Percentiles rank a stretch among this genome's conserved stretches.
phyloP scores from a whole-genome alignment of 92 coral and sea anemone genomes.

The Actinostola sp. region DNA sequence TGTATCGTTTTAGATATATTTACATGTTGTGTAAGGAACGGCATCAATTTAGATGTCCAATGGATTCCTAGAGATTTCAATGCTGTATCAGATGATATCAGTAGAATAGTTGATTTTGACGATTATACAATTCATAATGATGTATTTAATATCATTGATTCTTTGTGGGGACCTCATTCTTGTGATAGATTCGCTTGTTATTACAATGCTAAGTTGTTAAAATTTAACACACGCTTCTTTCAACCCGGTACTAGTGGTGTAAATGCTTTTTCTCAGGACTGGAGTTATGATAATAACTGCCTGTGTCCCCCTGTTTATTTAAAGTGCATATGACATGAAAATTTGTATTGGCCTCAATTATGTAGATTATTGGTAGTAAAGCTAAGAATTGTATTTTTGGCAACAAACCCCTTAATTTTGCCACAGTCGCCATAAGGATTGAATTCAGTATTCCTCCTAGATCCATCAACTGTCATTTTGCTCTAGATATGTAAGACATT shows the following conservation, averaged over 20 bases:
- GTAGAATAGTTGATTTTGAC: constrained; percentile 42
- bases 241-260: constrained; percentile 68
- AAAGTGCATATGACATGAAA: constrained; percentile 21
- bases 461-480: too few relatives aligned
- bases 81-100: constrained; percentile 40
- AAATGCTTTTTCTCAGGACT: constrained; percentile 55
- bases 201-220: constrained; percentile 38
- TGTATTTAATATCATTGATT: constrained; percentile 38
- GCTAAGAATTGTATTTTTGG: constrained; percentile 52
- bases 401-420: constrained; percentile 32
- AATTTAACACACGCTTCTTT: constrained; percentile 39
- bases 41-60: constrained; percentile 34
- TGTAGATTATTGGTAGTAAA: constrained; percentile 52
- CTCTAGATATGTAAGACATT: too few relatives aligned
- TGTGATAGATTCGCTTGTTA: constrained; percentile 55
- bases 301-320: constrained; percentile 26
- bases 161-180: constrained; percentile 53
- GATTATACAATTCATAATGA: constrained; percentile 45
- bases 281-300: constrained; percentile 32
- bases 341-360: constrained; percentile 38
- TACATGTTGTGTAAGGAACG: constrained; percentile 15
- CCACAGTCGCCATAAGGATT: constrained; percentile 51
- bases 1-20: constrained; percentile 36
- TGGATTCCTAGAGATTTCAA: constrained; percentile 59
- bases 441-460: constrained; percentile 29